Base-by-base conservation (phyloP, 2,888 invertebrate species). In the Netelia inedita region DNA sequence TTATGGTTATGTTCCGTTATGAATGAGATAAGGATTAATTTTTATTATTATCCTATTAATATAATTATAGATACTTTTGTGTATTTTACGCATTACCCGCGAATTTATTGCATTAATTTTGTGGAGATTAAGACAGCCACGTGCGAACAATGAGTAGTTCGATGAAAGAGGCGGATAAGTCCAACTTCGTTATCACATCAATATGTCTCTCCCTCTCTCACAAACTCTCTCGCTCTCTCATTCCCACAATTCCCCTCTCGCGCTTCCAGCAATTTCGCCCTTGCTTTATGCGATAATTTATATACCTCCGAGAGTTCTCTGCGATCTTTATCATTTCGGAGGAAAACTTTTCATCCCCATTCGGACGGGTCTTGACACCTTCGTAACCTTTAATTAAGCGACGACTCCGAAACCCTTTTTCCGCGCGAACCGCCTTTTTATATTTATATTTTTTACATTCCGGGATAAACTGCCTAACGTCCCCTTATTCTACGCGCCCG, bases 401-500 rank as follows among this genome's bases (percentile, higher is more conserved):
- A 57, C 72, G 68, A 74, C 66, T 74, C 65, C 14, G 63, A 81
- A 81, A 78, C 55, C 78, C 76, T 85, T 81, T 82, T 63, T 73
- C 53, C 69, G 43, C 35, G 23, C 46, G 35, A 68, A 41, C 28
- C 10, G 14, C 53, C n/a, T 53, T 16, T 14, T 53, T 53, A 14
- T 53, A 5, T 53, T 53, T 53, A 53, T 16, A n/a, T 16, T 53
- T 16, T 53, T 53, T 53, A 53, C 14, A n/a, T 16, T 11, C 53
- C 14, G 53, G 11, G 28, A 28, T 28, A 28, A 28, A 28, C 28
- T 28, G 28, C 28, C 28, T 28, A 28, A 5, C 28, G 28, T 28
- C 3, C 28, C 28, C 5, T 28, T 28, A 28, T 28, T 28, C 28
- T 28, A 28, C 28, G 5, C 5, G 28, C 28, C 28, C 28, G 28